Base-by-base conservation (phyloP, 2,888 invertebrate species). In the Scaptomyza caliginosa region DNA sequence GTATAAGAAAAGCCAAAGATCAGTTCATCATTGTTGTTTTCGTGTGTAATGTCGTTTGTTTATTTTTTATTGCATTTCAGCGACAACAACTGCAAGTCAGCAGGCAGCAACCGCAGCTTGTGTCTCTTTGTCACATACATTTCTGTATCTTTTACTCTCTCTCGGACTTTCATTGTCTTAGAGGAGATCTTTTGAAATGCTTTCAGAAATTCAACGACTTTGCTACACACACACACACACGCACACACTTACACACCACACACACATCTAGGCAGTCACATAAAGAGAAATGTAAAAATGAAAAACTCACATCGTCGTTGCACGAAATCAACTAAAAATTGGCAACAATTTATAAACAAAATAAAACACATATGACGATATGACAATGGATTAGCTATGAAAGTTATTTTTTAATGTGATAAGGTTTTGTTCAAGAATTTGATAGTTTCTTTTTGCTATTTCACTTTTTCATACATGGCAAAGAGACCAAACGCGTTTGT, bases 401-500 rank as follows among this genome's bases (percentile, higher is more conserved):
- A n/a, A 19, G 17, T 8, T 43, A n/a, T 19, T n/a, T 46, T 32
- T 6, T 1, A 26, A 48, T 42, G 13, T 30, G 48, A 57, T 43
- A 30, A 57, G 28, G 42, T 24, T 56, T 28, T 40, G 28, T 21
- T 19, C 26, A 55, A 62, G n/a, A 56, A 56, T 52, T 62, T 38
- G 10, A 13, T 19, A 40, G 24, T 51, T 42, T 43, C 24, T 58
- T 74, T 75, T 65, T 67, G 68, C 80, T 81, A 65, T 83, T 83
- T 80, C 73, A 84, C 84, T 76, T 84, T 80, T 76, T 84, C 69
- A 70, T 83, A 69, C 68, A 80, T 73, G 62, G 69, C 75, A 74
- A 60, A 66, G 63, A 73, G 63, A 67, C 68, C 50, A 59, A 63
- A 26, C 56, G 32, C 45, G 63, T 34, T 48, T 60, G 60, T 76